Conservation (phyloP, 2,797 vertebrate species). For the Amphiprion clarkii region DNA sequence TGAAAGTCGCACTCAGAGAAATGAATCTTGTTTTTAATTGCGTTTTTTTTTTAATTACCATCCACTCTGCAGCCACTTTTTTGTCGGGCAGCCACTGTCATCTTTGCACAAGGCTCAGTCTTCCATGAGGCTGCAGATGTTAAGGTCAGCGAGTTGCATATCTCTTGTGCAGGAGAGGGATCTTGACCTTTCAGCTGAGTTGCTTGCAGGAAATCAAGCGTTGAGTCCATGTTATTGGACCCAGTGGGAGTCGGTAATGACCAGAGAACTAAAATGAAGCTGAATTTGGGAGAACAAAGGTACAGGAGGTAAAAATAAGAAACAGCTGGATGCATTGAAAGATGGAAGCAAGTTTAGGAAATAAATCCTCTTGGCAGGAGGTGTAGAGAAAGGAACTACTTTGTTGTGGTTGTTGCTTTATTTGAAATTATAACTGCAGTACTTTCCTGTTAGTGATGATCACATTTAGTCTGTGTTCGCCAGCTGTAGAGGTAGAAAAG, state of each 20-base stretch:
- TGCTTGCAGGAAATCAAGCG: constrained; percentile 57
- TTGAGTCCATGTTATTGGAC: constrained; percentile 58
- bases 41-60: constrained; percentile 48
- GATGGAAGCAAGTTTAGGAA: neutral
- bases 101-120: constrained; percentile 46
- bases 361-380: constrained; percentile 5
- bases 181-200: constrained; percentile 70
- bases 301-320: constrained; percentile 13
- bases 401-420: constrained; percentile 7
- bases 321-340: neutral
- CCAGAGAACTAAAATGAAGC: constrained; percentile 38
- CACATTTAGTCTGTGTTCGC: constrained; percentile 25
- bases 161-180: constrained; percentile 53
- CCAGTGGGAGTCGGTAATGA: constrained; percentile 51
- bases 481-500: constrained; percentile 44
- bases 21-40: constrained; percentile 57
- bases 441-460: constrained; percentile 22
- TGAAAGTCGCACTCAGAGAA: constrained; percentile 44
- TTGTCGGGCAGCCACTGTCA: constrained; percentile 43
- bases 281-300: constrained; percentile 5
- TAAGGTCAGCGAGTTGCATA: constrained; percentile 64
- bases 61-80: constrained; percentile 5
- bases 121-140: constrained; percentile 48
- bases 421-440: constrained; percentile 30
- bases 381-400: neutral